A percentile compares a stretch with the other conserved stretches of the same genome.
phyloP scores from a whole-genome alignment of 1,140 invertebrate genomes.

The Idris sp. region DNA sequence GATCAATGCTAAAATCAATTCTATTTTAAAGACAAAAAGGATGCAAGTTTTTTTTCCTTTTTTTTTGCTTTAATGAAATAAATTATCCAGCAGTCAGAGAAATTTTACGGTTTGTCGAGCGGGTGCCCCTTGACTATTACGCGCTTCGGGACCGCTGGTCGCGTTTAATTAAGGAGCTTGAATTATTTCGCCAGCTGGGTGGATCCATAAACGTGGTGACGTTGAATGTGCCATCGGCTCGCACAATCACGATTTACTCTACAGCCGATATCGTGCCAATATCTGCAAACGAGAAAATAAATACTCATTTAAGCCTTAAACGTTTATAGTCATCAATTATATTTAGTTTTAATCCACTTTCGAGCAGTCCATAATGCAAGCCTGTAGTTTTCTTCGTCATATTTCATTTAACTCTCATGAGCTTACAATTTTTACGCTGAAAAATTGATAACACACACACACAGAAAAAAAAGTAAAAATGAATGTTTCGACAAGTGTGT shows the following conservation, averaged over 20 bases:
- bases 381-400: too few species aligned
- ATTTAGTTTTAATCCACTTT: too few species aligned
- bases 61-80: constrained; percentile 48
- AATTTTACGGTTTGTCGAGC: constrained; percentile 36
- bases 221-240: constrained; percentile 39
- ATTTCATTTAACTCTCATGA: too few species aligned
- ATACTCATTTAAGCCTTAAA: constrained; percentile 2
- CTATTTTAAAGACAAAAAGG: too few species aligned
- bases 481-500: too few species aligned
- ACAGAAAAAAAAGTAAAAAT: too few species aligned
- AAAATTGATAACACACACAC: too few species aligned
- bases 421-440: too few species aligned
- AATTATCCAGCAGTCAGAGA: constrained; percentile 42
- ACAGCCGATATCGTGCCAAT: constrained; percentile 27
- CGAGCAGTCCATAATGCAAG: too few species aligned
- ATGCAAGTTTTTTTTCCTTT: too few species aligned
- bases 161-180: constrained; percentile 59
- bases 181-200: constrained; percentile 48
- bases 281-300: constrained; percentile 9
- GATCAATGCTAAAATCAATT: constrained; percentile 26
- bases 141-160: constrained; percentile 47
- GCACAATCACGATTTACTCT: constrained; percentile 29
- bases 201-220: constrained; percentile 48
- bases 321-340: background rate
- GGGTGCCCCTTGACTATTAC: constrained; percentile 46